Evolutionary conservation across 2,888 invertebrate species (phyloP).

Genomic region (Petrophora chlorosata): DNA sequence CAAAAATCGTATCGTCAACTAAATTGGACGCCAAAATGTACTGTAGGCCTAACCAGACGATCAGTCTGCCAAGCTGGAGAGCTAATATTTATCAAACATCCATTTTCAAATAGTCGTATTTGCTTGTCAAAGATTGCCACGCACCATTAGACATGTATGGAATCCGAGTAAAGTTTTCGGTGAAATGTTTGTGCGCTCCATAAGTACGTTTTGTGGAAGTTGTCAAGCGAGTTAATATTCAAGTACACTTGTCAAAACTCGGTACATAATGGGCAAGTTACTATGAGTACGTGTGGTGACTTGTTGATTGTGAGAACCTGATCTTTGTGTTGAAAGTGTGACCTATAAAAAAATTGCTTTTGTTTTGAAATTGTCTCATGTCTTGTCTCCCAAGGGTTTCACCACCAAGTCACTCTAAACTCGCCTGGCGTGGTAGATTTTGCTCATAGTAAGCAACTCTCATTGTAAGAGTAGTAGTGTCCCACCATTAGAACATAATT

Average conservation of each 20-base stretch:
- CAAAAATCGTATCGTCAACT: neutral
- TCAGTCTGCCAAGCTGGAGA: constrained; percentile 32
- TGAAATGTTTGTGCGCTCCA: constrained; percentile 45
- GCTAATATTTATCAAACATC: constrained; percentile 48
- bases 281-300: constrained; percentile 27
- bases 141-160: constrained; percentile 57
- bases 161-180: constrained; percentile 42
- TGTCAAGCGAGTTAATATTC: constrained; percentile 40
- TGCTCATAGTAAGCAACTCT: no score
- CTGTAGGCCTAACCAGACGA: constrained; percentile 27
- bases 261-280: constrained; percentile 33
- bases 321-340: constrained; percentile 10
- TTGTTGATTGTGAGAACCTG: constrained; percentile 25
- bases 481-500: no score
- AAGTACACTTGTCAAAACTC: constrained; percentile 39
- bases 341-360: constrained; percentile 11
- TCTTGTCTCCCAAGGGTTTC: no score
- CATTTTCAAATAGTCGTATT: constrained; percentile 44
- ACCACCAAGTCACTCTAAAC: no score
- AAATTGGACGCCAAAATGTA: neutral
- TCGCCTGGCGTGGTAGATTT: no score
- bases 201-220: constrained; percentile 39
- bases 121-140: constrained; percentile 47
- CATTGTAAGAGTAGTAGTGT: no score
- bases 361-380: no score